Base-by-base conservation (phyloP, 2,113 vertebrate genomes). In the Macrotus californicus region DNA sequence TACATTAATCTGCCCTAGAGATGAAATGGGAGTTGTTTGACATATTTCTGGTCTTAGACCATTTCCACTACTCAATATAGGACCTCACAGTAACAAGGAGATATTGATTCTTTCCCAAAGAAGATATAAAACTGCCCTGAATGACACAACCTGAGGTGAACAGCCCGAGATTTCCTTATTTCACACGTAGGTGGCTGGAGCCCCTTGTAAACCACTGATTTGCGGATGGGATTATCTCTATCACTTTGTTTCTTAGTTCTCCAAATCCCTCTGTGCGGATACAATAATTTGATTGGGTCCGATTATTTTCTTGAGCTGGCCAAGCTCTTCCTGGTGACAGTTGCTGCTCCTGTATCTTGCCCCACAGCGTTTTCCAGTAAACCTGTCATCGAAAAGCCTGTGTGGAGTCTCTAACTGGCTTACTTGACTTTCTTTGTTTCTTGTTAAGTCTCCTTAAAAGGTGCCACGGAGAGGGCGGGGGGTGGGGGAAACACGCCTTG, bases 371-470 rank as follows among this genome's bases (percentile, higher is more conserved):
- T 93, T 95, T 12, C 89, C 24, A 92, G 85, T 43, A 81, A 96
- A 95, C 77, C 67, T 75, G 84, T 75, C 95, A 92, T 92, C 43
- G 31, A 19, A 73, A 89, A 92, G 82, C n/a, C 90, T 72, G 82
- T 11, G 34, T 86, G 94, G 92, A 75, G 43, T 81, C 72, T 88
- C 89, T 86, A 75, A 80, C 90, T 86, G 81, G 66, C 50, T 90
- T 88, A 77, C 88, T 64, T 79, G 95, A 70, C 89, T 97, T 77
- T 61, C 46, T 95, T 86, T 93, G 97, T 94, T 96, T 94, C 94
- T 95, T 73, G 79, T 93, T 92, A 91, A 95, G 85, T 85, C 64
- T 89, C 67, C 95, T 94, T 67, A 69, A 77, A 96, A 91, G 89
- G 24, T 64, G 61, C 26, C 29, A 64, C 12, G 12, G 29, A 31